Conservation (phyloP, 2,113 vertebrate genomes). For the Notarius quadriscutis region DNA sequence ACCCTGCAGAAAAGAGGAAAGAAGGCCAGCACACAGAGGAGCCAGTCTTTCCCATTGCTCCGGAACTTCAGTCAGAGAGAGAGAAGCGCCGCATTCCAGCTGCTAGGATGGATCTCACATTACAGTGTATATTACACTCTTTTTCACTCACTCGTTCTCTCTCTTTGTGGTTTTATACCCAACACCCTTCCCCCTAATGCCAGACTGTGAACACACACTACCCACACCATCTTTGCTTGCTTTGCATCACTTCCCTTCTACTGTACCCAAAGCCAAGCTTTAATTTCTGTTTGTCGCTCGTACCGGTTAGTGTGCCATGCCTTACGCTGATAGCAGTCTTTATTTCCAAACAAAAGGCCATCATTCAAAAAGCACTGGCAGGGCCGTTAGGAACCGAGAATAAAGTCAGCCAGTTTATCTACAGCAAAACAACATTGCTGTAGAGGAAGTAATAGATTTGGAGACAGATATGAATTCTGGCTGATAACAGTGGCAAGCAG, state of each 20-base stretch:
- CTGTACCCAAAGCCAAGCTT: conserved; percentile 5
- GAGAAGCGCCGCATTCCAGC: conserved; percentile 42
- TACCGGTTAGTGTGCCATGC: neutral
- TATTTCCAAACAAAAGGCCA: conserved; percentile 34
- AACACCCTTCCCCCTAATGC: neutral
- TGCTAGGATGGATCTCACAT: conserved; percentile 16
- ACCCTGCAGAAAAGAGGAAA: conserved; percentile 28
- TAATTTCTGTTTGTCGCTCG: conserved; percentile 6
- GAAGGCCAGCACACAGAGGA: conserved; percentile 23
- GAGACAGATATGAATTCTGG: conserved; percentile 29
- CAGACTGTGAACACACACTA: neutral
- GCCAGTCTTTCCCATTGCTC: conserved; percentile 37
- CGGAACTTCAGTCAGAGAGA: conserved; percentile 39
- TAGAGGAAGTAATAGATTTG: conserved; percentile 45
- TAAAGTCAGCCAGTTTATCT: conserved; percentile 13
- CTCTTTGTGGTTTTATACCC: neutral
- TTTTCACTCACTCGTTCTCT: neutral
- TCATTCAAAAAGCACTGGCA: conserved; percentile 36
- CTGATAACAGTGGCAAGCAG: conserved; percentile 37
- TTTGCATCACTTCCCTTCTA: neutral
- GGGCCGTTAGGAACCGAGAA: conserved; percentile 30
- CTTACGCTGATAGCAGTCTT: conserved; percentile 28
- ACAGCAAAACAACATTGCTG: conserved; percentile 29
- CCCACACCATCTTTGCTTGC: neutral
- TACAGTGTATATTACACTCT: conserved; percentile 1